Evolutionary conservation across 1,140 invertebrate species (phyloP).

Genomic region (Epicauta chinensis): DNA sequence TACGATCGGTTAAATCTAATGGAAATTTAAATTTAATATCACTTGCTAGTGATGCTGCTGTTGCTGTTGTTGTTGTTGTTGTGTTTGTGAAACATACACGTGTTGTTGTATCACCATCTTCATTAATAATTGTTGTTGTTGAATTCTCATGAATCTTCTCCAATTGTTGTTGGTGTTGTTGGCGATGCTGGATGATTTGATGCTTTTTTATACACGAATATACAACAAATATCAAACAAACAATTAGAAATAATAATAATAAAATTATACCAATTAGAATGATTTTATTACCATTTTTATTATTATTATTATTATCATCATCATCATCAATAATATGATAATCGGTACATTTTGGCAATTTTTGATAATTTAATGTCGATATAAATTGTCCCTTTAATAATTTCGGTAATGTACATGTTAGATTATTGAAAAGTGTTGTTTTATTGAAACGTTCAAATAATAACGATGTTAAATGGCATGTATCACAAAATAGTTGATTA

Average conservation of each 20-base stretch:
- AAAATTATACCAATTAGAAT: slow-evolving; percentile 27
- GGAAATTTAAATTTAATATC: slow-evolving; percentile 44
- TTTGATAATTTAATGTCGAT: slow-evolving; percentile 16
- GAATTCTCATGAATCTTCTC: slow-evolving; percentile 23
- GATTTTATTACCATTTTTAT: slow-evolving; percentile 21
- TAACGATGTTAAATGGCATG: slow-evolving; percentile 52
- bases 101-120: no score
- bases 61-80: not conserved
- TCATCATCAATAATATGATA: slow-evolving; percentile 14
- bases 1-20: slow-evolving; percentile 38
- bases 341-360: slow-evolving; percentile 15
- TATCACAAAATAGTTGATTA: slow-evolving; percentile 61
- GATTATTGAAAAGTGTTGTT: slow-evolving; percentile 32
- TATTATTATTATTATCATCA: slow-evolving; percentile 3
- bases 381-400: slow-evolving; percentile 30
- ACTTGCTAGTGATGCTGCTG: slow-evolving; percentile 38
- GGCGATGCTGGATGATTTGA: slow-evolving; percentile 9
- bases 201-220: slow-evolving; percentile 34
- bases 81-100: not conserved
- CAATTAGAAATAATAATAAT: slow-evolving; percentile 26
- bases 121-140: not conserved
- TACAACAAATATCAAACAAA: slow-evolving; percentile 36
- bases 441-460: slow-evolving; percentile 40
- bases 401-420: slow-evolving; percentile 37
- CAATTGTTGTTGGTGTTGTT: slow-evolving; percentile 8